Percentiles rank a stretch among this genome's conserved stretches.
Evolutionary conservation across 2,113 vertebrate genomes (phyloP).

Genomic region (Lota lota): DNA sequence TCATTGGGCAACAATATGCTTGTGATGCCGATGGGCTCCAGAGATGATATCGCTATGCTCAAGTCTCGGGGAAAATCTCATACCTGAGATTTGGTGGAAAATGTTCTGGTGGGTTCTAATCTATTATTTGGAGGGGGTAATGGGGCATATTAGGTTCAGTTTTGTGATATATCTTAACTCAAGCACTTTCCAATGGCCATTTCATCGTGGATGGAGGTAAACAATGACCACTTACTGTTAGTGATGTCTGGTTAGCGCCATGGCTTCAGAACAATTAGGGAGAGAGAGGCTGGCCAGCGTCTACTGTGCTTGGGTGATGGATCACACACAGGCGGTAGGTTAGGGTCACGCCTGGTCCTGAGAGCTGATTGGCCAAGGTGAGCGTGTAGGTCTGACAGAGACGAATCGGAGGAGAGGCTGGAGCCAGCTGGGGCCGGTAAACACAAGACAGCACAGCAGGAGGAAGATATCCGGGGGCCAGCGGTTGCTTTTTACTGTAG

Average conservation of each 20-base stretch:
- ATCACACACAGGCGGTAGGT: conserved; percentile 34
- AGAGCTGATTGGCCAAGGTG: conserved; percentile 50
- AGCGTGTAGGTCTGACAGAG: conserved; percentile 54
- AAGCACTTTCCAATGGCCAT: conserved; percentile 15
- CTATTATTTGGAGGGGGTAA: too few relatives aligned
- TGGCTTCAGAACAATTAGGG: conserved; percentile 52
- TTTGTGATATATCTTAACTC: conserved; percentile 2
- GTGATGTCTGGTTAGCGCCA: conserved; percentile 19
- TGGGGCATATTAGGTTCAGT: too few relatives aligned
- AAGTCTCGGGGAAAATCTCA: too few relatives aligned
- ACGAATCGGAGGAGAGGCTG: conserved; percentile 53
- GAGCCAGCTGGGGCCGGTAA: conserved; percentile 56
- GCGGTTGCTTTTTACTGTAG: too few relatives aligned
- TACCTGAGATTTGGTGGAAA: neutral
- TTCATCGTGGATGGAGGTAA: conserved; percentile 21
- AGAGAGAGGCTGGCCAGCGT: conserved; percentile 24
- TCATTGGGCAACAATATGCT: conserved; percentile 73
- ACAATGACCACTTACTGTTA: conserved; percentile 20
- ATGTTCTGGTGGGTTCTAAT: neutral
- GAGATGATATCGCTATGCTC: conserved; percentile 51
- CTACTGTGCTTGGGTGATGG: conserved; percentile 48
- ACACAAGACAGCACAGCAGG: neutral
- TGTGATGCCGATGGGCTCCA: conserved; percentile 73
- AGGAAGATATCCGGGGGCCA: too few relatives aligned
- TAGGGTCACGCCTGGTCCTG: conserved; percentile 34